A percentile compares a stretch with the other conserved stretches of the same genome.
Conservation (phyloP, 2,113 vertebrate genomes). For the Ondatra zibethicus region DNA sequence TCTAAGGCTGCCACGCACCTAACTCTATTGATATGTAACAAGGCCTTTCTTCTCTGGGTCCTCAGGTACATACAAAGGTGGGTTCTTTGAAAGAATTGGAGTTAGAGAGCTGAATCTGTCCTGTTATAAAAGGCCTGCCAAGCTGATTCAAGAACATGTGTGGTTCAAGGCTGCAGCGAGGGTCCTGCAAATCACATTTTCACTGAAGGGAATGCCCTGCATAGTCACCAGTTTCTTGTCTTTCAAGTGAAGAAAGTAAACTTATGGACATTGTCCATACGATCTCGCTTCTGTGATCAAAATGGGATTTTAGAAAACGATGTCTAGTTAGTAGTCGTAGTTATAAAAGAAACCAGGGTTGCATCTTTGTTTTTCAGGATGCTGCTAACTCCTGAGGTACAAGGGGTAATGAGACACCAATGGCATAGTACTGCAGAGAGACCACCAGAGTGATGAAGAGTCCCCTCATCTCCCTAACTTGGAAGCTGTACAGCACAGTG, state of each 20-base stretch:
- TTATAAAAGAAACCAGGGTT: background rate
- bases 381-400: background rate
- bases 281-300: background rate
- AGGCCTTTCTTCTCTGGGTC: background rate
- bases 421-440: background rate
- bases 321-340: background rate
- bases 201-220: background rate
- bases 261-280: background rate
- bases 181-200: background rate
- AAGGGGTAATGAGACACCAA: background rate
- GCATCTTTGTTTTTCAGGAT: background rate
- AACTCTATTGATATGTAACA: background rate
- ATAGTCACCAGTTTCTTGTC: background rate
- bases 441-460: background rate
- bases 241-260: slow-evolving; percentile 18
- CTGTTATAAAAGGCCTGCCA: background rate
- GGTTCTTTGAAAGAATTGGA: background rate
- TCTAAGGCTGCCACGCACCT: background rate
- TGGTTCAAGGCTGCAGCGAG: background rate
- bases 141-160: background rate
- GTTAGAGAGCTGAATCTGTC: background rate
- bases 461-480: background rate
- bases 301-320: background rate
- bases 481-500: background rate
- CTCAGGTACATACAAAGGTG: slow-evolving; percentile 4